Evolutionary conservation across 2,797 vertebrate species (phyloP), one percentile per base, ranked within the genome.

Genomic region (Apogon hyalosoma): DNA sequence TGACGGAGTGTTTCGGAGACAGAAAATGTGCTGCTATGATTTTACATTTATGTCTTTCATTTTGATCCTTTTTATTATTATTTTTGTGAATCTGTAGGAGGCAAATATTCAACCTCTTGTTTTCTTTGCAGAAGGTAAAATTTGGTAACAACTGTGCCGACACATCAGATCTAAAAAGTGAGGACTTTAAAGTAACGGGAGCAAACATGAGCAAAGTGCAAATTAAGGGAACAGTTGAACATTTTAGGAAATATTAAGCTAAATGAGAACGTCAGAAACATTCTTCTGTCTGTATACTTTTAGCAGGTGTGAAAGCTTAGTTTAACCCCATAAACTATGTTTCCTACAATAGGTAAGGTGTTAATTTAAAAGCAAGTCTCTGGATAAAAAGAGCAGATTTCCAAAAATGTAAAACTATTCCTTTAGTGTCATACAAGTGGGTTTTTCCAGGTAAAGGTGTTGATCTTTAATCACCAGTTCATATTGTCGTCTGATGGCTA

Each of bases 1-100:
- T 80, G 69, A 80, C 68, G 47, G 63, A 57, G 67, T 63, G 78
- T 76, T 76, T 74, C 65, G 76, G 67, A 80, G 74, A 85, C 11
- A 7, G 69, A 80, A 82, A 75, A 82, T 19, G 65, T 90, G 89
- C 90, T 91, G 90, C 90, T 92, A 88, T 85, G 54, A 76, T 77
- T 84, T 87, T 49, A 1, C 14, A 69, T 75, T 71, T 46, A 49
- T 18, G 61, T 42, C 11, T 52, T 61, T 31, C 7, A 24, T 66
- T 54, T 55, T 55, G 8, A 12, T 70, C 24, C 57, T 60, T 57
- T 5, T 68, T 19, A 53, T 19, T 15, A 33, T 57, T 61, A 33
- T 33, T 33, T 63, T 40, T 15, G 31, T 41, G n/a, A 36, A 54
- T 61, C 59, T 70, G 24, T 56, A 13, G 41, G 49, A 52, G 21